Evolutionary conservation across 2,113 vertebrate genomes (phyloP).

Genomic region (Cyanoramphus novaezelandiae): DNA sequence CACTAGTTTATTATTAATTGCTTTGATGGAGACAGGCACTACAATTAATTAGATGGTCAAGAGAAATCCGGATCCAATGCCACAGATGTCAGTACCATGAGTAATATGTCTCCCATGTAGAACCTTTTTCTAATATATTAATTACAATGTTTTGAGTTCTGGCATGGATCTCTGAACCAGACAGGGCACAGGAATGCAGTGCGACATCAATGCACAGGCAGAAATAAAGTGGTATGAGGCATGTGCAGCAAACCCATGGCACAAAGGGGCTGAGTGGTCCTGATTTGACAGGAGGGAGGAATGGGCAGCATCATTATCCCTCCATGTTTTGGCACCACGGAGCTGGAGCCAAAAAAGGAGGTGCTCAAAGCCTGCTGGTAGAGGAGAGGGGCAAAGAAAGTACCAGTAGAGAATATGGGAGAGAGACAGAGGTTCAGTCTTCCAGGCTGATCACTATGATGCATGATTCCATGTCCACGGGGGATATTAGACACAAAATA

Average conservation of each 20-base stretch:
- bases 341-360: not conserved
- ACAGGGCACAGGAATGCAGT: not conserved
- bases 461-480: not conserved
- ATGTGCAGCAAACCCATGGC: not conserved
- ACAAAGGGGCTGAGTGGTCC: not conserved
- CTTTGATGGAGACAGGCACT: not conserved
- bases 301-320: not conserved
- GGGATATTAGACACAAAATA: not conserved
- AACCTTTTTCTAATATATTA: not conserved
- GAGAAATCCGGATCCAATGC: not conserved
- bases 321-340: not conserved
- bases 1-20: not conserved
- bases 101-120: not conserved
- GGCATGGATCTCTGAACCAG: not conserved
- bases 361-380: not conserved
- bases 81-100: not conserved
- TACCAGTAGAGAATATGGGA: fast-evolving
- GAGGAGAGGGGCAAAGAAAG: not conserved
- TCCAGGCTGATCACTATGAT: not conserved
- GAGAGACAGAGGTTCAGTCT: not conserved
- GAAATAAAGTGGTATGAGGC: not conserved
- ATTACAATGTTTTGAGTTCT: not conserved
- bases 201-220: fast-evolving
- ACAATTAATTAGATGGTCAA: not conserved
- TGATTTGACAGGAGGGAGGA: not conserved